These are phyloP conservation scores for Rallus limicola DNA, from an alignment of 2,113 vertebrate genomes.

Conservation along the genomic window DNA sequence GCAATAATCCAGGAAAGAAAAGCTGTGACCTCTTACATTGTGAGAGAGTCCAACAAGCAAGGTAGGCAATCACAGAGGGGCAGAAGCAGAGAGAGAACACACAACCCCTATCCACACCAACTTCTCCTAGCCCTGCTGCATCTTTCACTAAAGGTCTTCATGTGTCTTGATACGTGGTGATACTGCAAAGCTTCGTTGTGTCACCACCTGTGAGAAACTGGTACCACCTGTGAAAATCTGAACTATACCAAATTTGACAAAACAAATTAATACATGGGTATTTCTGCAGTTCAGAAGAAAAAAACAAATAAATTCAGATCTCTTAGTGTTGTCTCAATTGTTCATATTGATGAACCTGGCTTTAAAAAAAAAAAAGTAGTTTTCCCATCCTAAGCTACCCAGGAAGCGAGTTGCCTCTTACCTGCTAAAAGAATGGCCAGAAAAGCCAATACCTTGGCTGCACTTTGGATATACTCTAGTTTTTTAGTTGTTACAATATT, in stretches of 20 bases:
- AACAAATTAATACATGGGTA: neutral
- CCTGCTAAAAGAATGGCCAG: neutral
- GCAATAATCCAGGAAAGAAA: neutral
- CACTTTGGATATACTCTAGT: neutral
- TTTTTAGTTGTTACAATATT: neutral
- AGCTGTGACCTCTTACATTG: neutral
- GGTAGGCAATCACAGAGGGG: neutral
- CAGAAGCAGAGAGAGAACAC: neutral
- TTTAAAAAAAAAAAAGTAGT: neutral
- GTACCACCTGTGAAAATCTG: neutral
- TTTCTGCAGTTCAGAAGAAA: neutral
- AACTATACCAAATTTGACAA: neutral
- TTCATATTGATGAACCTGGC: no score
- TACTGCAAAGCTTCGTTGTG: neutral
- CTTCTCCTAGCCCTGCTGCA: neutral
- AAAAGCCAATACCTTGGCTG: neutral
- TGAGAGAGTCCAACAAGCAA: neutral
- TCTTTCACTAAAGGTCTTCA: neutral
- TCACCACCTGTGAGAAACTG: neutral
- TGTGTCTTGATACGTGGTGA: neutral
- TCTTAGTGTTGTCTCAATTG: neutral
- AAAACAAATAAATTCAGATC: neutral
- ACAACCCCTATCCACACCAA: rapidly evolving
- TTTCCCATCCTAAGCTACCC: neutral
- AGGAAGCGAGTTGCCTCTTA: neutral